Evolutionary conservation across 1,140 invertebrate species (phyloP), one percentile per base, ranked within the genome.

Genomic region (Idris sp.): DNA sequence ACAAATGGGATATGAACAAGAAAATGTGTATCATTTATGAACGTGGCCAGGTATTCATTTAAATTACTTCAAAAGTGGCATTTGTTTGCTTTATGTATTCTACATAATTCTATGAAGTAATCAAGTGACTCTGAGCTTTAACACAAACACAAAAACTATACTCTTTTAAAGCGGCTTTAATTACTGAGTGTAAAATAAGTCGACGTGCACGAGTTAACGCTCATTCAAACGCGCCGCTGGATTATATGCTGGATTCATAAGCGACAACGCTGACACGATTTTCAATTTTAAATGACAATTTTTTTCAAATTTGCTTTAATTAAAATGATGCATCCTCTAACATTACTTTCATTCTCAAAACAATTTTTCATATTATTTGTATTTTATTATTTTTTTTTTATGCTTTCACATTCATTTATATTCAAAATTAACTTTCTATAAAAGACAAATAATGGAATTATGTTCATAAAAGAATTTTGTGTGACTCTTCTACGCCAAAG

Each of bases 101-200:
- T 33, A 67, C 69, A 65, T 74, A 67, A 74, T 74, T 74, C 61
- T 54, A 67, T 74, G 48, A 61, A 74, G 69, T 65, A 65, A 73
- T 73, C 59, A 72, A 72, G 58, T 51, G 36, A 64, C 58, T 64
- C 10, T 19, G 53, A 53, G 69, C 36, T 11, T 58, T 51, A 40
- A 44, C 51, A 46, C 69, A 73, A 73, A 59, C 59, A 43, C 30
- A 22, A 62, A 73, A 73, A 73, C 58, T 73, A 30, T 58, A 65
- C 44, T 49, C 69, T 65, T 59, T 64, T 48, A 40, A 73, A 65
- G 44, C 25, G 14, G 10, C 41, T 51, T 59, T 73, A 73, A 73
- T 73, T 73, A 73, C 69, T 13, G 16, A 18, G 59, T 46, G 59
- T 59, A 72, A 72, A 72, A 49, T 56, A 56, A 62, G 58, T 62